Percentiles rank a stretch among this genome's conserved stretches.
Evolutionary conservation across 2,888 invertebrate genomes (phyloP).

Genomic region (Nasonovia ribisnigri): DNA sequence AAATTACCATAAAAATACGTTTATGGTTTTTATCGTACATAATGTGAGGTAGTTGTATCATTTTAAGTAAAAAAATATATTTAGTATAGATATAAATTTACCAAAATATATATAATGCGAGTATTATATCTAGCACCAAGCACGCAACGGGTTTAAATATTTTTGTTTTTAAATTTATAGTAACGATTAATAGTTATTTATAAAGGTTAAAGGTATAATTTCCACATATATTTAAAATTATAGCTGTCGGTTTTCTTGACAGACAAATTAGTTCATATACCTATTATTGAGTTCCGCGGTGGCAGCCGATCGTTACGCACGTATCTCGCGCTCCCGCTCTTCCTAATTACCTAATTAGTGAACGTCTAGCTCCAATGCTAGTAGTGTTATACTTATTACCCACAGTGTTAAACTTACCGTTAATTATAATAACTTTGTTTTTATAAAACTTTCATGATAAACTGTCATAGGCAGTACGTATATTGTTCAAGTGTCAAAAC

Average conservation of each 20-base stretch:
- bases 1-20: slow-evolving; percentile 14
- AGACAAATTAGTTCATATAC: neutral
- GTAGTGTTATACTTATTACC: no score
- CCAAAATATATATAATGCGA: neutral
- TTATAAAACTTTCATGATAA: no score
- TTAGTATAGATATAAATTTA: slow-evolving; percentile 1
- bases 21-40: slow-evolving; percentile 7
- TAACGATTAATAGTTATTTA: slow-evolving; percentile 5
- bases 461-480: no score
- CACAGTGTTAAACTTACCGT: no score
- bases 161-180: slow-evolving; percentile 13
- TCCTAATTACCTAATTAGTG: no score
- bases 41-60: neutral
- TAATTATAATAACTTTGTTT: no score
- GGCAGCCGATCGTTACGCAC: no score
- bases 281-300: no score
- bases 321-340: no score
- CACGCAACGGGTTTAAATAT: neutral
- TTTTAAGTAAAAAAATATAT: neutral
- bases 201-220: slow-evolving; percentile 13
- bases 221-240: neutral
- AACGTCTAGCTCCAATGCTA: no score
- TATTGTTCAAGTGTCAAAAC: no score
- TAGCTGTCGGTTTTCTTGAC: neutral
- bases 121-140: neutral